These are phyloP conservation scores for Phocides pigmalion DNA, from an alignment of 1,140 invertebrate genomes.

Conservation along the genomic window DNA sequence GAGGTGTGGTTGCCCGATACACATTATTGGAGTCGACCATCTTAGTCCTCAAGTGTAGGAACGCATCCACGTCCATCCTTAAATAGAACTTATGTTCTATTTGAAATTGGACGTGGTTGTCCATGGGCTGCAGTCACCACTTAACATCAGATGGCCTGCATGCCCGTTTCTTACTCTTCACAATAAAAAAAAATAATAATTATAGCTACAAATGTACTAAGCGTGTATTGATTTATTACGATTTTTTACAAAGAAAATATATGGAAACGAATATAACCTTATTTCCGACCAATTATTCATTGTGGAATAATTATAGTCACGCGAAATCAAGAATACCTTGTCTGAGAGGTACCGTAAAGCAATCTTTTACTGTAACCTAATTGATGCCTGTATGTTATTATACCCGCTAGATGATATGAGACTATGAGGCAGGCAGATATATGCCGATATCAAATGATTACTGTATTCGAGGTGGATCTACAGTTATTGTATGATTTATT, in stretches of 20 bases:
- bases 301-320: conserved; percentile 22
- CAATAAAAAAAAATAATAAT: no score
- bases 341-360: conserved; percentile 2
- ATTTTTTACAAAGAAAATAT: background rate
- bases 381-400: background rate
- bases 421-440: conserved; percentile 3
- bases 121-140: no score
- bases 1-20: no score
- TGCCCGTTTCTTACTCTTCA: no score
- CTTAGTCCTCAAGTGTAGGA: no score
- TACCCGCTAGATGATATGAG: background rate
- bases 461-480: background rate
- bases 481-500: no score
- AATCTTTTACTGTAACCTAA: conserved; percentile 9
- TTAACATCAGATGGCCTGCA: no score
- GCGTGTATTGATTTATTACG: conserved; percentile 3
- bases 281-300: conserved; percentile 22
- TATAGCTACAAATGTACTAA: no score
- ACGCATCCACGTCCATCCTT: no score
- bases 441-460: background rate
- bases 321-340: conserved; percentile 18
- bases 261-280: conserved; percentile 19
- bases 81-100: no score
- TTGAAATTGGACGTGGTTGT: no score
- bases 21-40: no score